These are phyloP conservation scores for Diarsia dahlii DNA, from an alignment of 2,888 invertebrate species.

Conservation along the genomic window DNA sequence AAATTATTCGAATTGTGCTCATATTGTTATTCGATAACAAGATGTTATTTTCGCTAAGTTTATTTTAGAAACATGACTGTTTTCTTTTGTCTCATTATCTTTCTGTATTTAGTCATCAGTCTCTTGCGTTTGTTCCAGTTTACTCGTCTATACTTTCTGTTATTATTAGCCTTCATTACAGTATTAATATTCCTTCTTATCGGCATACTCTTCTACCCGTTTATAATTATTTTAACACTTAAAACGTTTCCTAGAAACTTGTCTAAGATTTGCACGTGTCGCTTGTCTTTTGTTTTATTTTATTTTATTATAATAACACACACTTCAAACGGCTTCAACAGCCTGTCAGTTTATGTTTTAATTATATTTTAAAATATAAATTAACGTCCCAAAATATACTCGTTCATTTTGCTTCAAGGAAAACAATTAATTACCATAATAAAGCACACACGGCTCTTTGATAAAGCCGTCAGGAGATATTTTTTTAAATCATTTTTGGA, in stretches of 20 bases:
- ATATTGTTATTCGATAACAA: not conserved
- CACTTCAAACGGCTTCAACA: constrained; percentile 7
- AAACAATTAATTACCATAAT: constrained; percentile 62
- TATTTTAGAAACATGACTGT: not conserved
- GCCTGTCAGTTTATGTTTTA: constrained; percentile 37
- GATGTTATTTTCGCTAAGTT: not conserved
- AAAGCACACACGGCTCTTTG: constrained; percentile 43
- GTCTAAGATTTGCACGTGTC: not conserved
- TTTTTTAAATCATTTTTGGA: not conserved
- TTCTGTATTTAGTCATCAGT: not conserved
- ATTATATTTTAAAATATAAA: constrained; percentile 51
- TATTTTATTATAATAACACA: constrained; percentile 20
- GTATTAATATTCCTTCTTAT: not conserved
- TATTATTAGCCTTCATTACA: not conserved
- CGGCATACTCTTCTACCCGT: not conserved
- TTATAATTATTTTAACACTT: not conserved
- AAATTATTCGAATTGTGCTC: not conserved
- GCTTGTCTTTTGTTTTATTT: not conserved
- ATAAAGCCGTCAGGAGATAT: constrained; percentile 33
- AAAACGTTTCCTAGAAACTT: too few species aligned
- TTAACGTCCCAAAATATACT: constrained; percentile 43
- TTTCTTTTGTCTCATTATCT: not conserved
- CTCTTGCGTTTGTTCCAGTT: not conserved
- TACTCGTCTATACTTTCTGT: not conserved
- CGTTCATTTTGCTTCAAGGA: constrained; percentile 50